phyloP scores from a whole-genome alignment of 2,888 invertebrate species.

The Trachelus iudaicus region DNA sequence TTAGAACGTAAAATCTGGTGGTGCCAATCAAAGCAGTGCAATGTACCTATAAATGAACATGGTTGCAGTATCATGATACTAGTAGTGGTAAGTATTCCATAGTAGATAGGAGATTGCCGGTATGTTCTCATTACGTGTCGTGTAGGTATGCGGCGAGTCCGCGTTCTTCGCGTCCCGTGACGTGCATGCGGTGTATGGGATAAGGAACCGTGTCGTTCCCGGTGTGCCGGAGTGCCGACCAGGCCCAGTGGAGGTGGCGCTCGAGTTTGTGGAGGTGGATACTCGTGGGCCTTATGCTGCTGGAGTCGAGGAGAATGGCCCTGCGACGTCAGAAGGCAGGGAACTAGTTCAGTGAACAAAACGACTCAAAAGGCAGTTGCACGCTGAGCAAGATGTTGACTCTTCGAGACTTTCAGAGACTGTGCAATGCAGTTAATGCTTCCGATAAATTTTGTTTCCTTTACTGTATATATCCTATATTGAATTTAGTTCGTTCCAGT shows the following conservation, averaged over 20 bases:
- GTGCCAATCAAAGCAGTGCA: not conserved
- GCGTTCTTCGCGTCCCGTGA: constrained; percentile 13
- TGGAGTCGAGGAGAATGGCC: constrained; percentile 31
- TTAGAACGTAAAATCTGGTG: not conserved
- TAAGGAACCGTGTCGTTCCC: constrained; percentile 27
- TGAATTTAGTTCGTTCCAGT: not conserved
- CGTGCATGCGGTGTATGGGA: constrained; percentile 24
- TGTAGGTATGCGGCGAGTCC: constrained; percentile 57
- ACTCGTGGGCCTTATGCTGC: constrained; percentile 33
- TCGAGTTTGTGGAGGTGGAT: constrained; percentile 14
- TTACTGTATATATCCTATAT: not conserved
- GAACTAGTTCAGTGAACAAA: constrained; percentile 66
- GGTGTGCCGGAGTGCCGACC: not conserved
- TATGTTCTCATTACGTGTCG: constrained; percentile 66
- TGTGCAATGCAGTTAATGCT: not conserved
- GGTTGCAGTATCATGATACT: not conserved
- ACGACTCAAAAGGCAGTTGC: constrained; percentile 52
- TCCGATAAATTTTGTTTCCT: not conserved
- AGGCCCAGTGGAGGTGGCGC: constrained; percentile 17
- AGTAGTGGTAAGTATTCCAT: constrained; percentile 54
- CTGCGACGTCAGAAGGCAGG: constrained; percentile 49
- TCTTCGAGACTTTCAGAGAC: not conserved
- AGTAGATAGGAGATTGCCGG: constrained; percentile 59
- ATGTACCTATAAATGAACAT: not conserved
- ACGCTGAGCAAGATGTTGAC: constrained; percentile 39